Conservation (phyloP, 2,888 invertebrate species). For the Deroplatys truncata region DNA sequence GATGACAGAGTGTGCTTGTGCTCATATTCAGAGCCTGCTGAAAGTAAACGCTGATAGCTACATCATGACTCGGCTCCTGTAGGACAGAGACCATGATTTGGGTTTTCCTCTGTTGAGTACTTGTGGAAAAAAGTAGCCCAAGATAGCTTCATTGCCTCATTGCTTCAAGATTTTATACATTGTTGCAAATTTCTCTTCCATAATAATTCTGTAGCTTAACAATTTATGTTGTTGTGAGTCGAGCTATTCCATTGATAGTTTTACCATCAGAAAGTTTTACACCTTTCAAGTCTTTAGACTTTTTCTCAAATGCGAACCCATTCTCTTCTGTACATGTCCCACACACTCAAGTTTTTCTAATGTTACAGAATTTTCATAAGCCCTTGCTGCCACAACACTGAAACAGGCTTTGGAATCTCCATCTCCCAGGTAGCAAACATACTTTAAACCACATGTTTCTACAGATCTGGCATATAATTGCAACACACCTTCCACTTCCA, state of each 20-base stretch:
- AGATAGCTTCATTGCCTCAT: too few species aligned
- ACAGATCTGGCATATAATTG: too few species aligned
- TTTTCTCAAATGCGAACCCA: constrained; percentile 13
- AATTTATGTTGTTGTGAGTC: constrained; percentile 17
- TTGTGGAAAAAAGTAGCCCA: too few species aligned
- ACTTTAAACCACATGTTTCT: too few species aligned
- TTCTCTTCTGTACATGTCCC: too few species aligned
- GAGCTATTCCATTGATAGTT: background rate
- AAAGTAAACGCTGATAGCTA: constrained; percentile 9
- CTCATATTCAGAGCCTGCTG: background rate
- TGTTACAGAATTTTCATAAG: background rate
- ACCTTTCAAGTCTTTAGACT: constrained; percentile 16
- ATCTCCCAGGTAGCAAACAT: too few species aligned
- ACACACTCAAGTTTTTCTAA: too few species aligned
- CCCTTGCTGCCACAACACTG: too few species aligned
- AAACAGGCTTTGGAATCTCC: too few species aligned
- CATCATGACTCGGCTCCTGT: background rate
- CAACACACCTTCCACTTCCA: too few species aligned
- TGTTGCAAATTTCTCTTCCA: constrained; percentile 26
- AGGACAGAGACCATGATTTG: constrained; percentile 25
- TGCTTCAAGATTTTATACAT: background rate
- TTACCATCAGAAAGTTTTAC: constrained; percentile 22
- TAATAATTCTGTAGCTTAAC: constrained; percentile 23
- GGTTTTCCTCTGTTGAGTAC: too few species aligned
- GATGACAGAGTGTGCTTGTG: too few species aligned